These are phyloP conservation scores for Ginglymostoma cirratum DNA, from an alignment of 2,113 vertebrate species.

Conservation along the genomic window DNA sequence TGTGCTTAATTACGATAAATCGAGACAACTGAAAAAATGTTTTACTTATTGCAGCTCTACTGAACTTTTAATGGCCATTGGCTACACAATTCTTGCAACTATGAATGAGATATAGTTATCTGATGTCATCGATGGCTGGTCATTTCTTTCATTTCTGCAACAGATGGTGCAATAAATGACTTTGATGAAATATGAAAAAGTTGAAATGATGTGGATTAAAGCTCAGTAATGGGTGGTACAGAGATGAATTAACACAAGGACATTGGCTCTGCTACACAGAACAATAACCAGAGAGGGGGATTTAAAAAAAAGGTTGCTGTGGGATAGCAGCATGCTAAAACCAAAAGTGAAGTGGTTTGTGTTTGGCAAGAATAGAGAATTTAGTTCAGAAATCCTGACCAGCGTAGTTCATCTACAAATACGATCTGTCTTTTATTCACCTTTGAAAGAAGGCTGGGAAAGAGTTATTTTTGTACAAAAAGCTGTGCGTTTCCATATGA, in stretches of 20 bases:
- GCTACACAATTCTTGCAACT: not conserved
- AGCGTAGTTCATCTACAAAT: not conserved
- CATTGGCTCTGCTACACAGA: not conserved
- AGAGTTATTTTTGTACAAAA: not conserved
- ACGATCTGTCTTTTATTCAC: not conserved
- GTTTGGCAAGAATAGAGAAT: not conserved
- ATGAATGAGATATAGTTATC: not conserved
- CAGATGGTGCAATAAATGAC: conserved; percentile 12
- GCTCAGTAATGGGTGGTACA: not conserved
- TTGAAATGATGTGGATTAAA: not conserved
- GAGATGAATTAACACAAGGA: not conserved
- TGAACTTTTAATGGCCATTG: not conserved
- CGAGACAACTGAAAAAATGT: not conserved
- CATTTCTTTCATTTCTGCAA: not conserved
- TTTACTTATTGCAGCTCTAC: not conserved
- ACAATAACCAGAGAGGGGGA: not conserved
- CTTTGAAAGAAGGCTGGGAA: not conserved
- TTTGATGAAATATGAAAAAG: not conserved
- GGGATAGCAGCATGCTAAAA: too few relatives aligned
- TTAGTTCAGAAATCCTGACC: not conserved
- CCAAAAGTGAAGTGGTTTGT: not conserved
- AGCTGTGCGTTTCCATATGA: not conserved
- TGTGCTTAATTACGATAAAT: not conserved
- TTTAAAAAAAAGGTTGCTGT: not conserved
- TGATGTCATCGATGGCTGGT: not conserved